Conservation (phyloP, 2,797 vertebrate genomes). For the Orientallactaga sibirica region DNA sequence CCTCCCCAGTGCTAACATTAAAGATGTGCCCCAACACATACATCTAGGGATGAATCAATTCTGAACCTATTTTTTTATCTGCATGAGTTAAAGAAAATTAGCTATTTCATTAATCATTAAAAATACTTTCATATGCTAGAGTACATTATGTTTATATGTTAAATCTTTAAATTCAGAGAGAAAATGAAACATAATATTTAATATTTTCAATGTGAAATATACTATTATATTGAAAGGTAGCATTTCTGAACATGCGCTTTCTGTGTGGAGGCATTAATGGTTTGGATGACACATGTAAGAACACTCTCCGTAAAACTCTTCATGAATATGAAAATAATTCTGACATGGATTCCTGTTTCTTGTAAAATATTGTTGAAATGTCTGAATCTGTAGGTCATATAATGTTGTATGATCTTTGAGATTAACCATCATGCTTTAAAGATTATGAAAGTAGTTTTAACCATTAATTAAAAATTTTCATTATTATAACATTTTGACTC, state of each 20-base stretch:
- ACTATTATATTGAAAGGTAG: conserved; percentile 41
- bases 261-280: neutral
- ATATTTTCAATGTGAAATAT: conserved; percentile 32
- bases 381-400: neutral
- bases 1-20: no score
- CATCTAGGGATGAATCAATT: conserved; percentile 22
- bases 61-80: conserved; percentile 54
- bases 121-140: neutral
- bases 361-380: conserved; percentile 45
- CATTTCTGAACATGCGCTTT: neutral
- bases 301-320: conserved; percentile 6
- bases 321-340: conserved; percentile 23
- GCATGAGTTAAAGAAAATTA: neutral
- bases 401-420: no score
- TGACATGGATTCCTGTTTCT: conserved; percentile 48
- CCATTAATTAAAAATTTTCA: no score
- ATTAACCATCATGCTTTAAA: no score
- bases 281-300: neutral
- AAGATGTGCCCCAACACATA: no score
- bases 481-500: no score
- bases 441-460: no score
- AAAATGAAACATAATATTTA: conserved; percentile 11
- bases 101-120: conserved; percentile 41
- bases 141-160: conserved; percentile 24
- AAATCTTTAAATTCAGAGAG: conserved; percentile 32